Conservation (phyloP, 2,113 vertebrate species). For the Antechinus stuartii region DNA sequence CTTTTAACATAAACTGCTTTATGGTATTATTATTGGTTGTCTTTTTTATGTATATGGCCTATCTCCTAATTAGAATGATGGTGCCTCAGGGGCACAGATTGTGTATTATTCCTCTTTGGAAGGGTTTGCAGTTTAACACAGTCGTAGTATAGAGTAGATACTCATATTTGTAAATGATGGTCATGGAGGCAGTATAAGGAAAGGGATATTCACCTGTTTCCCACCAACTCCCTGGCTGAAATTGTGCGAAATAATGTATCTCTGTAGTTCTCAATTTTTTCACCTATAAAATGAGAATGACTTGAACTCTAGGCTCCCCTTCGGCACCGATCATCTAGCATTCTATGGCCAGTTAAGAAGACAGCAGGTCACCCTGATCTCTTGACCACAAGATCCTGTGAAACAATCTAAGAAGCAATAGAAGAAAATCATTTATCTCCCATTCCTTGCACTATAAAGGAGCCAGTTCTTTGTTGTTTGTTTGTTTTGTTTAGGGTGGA, state of each 20-base stretch:
- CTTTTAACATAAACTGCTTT: too few relatives aligned
- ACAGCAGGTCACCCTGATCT: background rate
- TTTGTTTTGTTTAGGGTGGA: background rate
- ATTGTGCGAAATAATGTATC: background rate
- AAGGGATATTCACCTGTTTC: too few relatives aligned
- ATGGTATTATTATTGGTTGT: too few relatives aligned
- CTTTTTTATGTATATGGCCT: too few relatives aligned
- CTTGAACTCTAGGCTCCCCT: background rate
- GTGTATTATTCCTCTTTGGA: too few relatives aligned
- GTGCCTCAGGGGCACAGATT: too few relatives aligned
- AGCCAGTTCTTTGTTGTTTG: background rate
- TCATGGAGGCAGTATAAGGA: too few relatives aligned
- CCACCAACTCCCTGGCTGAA: background rate
- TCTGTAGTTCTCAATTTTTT: background rate
- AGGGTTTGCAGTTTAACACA: too few relatives aligned
- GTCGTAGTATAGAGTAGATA: too few relatives aligned
- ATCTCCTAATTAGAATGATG: too few relatives aligned
- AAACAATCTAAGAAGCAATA: background rate
- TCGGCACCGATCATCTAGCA: background rate
- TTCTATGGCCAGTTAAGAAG: background rate
- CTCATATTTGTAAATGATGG: too few relatives aligned
- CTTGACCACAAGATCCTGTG: background rate
- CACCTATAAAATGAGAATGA: background rate
- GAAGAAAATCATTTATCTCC: background rate
- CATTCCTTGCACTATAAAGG: background rate